Base-by-base conservation (phyloP, 2,113 vertebrate genomes). In the Porphyrio hochstetteri region DNA sequence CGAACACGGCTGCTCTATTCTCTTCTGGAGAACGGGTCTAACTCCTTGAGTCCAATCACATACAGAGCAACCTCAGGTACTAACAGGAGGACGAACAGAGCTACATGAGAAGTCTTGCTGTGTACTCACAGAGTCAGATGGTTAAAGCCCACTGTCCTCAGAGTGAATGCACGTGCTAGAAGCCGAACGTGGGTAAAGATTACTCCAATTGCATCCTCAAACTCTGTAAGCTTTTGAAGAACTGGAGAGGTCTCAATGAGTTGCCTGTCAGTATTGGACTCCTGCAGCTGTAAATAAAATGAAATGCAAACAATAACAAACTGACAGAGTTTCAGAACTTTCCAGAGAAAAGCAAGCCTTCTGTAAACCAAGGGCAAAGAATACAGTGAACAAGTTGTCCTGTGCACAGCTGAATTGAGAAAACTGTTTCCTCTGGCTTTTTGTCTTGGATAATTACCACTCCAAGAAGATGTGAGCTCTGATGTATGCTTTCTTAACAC, bases 121-220 rank as follows among this genome's bases (percentile, higher is more conserved):
- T 48, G n/a, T 70, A 99, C 99, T 99, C 96, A 99, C 99, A 99
- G 98, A 38, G 99, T 99, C 97, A 99, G 98, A 94, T 99, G 99
- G 98, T 99, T 99, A 98, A 99, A 99, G 96, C 99, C 99, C 35
- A 99, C 99, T 17, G 99, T 99, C 95, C 99, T 98, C 96, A 99
- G 94, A 13, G 99, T 99, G 98, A 99, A 99, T 0, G 99, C 99
- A 68, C 99, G 97, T 61, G 99, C 99, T 71, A 99, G 96, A 42
- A 99, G 99, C 16, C 99, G 98, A 81, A 99, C 99, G 0, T 99
- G 99, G 38, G 99, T 99, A 96, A 99, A 99, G 94, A 99, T 86
- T 5, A 99, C 99, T 33, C 99, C 99, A 48, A 99, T 99, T 24
- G 99, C 97, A 2, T 98, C 98, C 96, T 99, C 99, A 85, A 99